Percentiles rank a stretch among this genome's conserved stretches.
Evolutionary conservation across 2,797 vertebrate genomes (phyloP).

Genomic region (Smutsia gigantea): DNA sequence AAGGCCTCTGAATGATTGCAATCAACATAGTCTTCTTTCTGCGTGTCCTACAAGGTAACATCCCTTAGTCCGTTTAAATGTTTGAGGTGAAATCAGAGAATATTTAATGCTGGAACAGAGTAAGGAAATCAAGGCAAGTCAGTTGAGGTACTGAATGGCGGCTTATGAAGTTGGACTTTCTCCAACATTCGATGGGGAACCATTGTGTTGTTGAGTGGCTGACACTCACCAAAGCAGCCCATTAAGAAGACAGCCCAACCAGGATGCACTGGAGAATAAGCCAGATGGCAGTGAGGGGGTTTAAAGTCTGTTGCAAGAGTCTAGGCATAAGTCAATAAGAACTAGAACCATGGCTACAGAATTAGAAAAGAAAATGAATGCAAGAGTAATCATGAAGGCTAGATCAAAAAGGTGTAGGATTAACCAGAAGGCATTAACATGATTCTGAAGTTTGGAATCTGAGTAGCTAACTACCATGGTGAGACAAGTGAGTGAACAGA

Average conservation of each 20-base stretch:
- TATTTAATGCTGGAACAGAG: background rate
- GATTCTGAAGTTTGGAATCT: background rate
- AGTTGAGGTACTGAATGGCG: background rate
- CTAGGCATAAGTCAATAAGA: background rate
- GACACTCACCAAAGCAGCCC: background rate
- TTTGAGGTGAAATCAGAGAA: background rate
- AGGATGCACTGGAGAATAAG: background rate
- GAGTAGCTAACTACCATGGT: background rate
- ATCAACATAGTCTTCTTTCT: background rate
- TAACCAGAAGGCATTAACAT: background rate
- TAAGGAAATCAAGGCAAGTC: background rate
- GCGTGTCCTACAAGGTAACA: background rate
- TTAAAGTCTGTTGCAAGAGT: background rate
- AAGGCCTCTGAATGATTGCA: background rate
- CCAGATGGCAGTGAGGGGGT: background rate
- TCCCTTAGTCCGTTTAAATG: background rate
- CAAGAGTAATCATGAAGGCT: background rate
- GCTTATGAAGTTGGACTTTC: background rate
- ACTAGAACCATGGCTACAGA: background rate
- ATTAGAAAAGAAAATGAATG: background rate
- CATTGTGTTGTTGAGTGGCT: background rate
- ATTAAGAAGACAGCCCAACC: background rate
- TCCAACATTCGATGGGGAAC: background rate
- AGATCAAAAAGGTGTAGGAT: background rate
- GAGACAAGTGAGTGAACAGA: background rate